These are phyloP conservation scores for Steinernema hermaphroditum DNA, from an alignment of 2,888 invertebrate species.

Conservation along the genomic window DNA sequence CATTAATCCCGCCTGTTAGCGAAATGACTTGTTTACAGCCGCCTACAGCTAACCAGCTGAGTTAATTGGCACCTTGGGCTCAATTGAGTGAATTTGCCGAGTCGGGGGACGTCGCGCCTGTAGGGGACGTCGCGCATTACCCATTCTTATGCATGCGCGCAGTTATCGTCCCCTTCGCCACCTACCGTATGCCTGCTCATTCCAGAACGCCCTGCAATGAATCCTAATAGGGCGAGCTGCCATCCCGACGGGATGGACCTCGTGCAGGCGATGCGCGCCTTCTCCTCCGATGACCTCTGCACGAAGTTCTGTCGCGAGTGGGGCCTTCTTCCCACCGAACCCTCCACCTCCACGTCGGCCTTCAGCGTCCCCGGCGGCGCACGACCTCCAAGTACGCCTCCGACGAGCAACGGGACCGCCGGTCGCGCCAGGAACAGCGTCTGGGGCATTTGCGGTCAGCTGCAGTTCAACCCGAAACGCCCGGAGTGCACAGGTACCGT, in stretches of 20 bases:
- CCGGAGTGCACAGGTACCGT: constrained; percentile 4
- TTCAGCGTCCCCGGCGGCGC: background rate
- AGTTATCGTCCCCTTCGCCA: too few species aligned
- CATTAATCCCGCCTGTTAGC: too few species aligned
- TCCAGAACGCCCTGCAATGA: too few species aligned
- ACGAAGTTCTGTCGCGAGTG: constrained; percentile 17
- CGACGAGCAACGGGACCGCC: background rate
- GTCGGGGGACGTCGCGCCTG: background rate
- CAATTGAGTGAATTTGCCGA: background rate
- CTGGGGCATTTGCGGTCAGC: constrained; percentile 14
- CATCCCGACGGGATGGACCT: constrained; percentile 22
- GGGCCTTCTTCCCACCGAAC: constrained; percentile 8
- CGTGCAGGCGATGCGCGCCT: constrained; percentile 7
- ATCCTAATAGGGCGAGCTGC: background rate
- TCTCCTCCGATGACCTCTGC: constrained; percentile 21
- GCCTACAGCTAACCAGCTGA: background rate
- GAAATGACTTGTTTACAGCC: constrained; percentile 13
- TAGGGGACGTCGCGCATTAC: background rate
- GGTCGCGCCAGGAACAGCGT: constrained; percentile 15
- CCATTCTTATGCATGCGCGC: too few species aligned
- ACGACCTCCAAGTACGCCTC: background rate
- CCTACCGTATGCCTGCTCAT: too few species aligned
- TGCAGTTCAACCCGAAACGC: constrained; percentile 12
- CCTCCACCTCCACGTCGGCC: background rate
- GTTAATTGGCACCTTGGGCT: constrained; percentile 18